Conservation (phyloP, 2,113 vertebrate species). For the Lathamus discolor region DNA sequence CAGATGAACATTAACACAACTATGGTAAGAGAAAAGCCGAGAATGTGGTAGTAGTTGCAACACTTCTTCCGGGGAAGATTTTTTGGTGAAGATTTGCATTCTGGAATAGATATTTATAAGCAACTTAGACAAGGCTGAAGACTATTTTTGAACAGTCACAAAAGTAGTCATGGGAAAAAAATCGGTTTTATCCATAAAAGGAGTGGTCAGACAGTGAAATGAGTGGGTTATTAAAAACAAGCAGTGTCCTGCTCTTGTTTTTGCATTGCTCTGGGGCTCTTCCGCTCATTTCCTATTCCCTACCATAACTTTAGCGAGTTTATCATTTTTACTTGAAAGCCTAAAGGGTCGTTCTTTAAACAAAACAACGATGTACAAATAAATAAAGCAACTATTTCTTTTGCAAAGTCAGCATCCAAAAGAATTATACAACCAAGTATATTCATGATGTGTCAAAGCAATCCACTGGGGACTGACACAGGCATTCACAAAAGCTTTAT, state of each 20-base stretch:
- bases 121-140: neutral
- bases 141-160: conserved; percentile 18
- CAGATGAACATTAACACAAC: neutral
- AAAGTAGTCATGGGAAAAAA: conserved; percentile 50
- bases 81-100: neutral
- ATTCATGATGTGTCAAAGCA: neutral
- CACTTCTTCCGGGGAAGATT: neutral
- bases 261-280: neutral
- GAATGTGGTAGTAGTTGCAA: neutral
- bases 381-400: neutral
- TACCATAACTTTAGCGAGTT: neutral
- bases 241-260: neutral
- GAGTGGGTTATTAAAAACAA: conserved; percentile 52
- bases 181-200: conserved; percentile 54
- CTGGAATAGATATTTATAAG: conserved; percentile 2
- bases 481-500: neutral
- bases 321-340: neutral
- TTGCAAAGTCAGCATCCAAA: neutral
- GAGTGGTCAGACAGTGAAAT: conserved; percentile 9
- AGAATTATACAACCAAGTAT: neutral
- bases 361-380: neutral
- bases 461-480: neutral
- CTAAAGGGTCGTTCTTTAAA: neutral
- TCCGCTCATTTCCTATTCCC: neutral
- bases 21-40: neutral